Evolutionary conservation across 2,797 vertebrate species (phyloP).

Genomic region (Momotus momota): DNA sequence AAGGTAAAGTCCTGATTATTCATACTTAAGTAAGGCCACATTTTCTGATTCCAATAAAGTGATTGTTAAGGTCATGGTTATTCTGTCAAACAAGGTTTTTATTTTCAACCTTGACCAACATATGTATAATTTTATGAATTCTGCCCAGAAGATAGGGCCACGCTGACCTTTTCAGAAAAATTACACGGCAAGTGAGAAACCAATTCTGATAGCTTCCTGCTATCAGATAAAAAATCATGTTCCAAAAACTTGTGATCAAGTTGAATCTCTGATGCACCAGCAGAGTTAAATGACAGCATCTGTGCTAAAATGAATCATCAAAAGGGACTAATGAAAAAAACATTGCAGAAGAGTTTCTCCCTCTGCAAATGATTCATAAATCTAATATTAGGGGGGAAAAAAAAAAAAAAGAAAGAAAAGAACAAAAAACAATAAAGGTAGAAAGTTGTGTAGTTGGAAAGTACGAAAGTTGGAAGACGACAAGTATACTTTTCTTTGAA

Average conservation of each 20-base stretch:
- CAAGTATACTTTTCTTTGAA: background rate
- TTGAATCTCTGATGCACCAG: background rate
- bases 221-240: background rate
- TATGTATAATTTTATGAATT: background rate
- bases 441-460: background rate
- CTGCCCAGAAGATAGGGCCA: background rate
- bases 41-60: background rate
- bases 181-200: conserved; percentile 1
- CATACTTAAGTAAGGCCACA: background rate
- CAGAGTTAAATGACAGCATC: background rate
- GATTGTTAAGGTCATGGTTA: conserved; percentile 10
- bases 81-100: conserved; percentile 1
- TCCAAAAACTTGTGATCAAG: background rate
- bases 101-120: background rate
- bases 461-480: background rate
- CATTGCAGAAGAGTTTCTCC: background rate
- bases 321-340: background rate
- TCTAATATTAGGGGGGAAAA: background rate
- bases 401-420: background rate
- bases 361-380: background rate
- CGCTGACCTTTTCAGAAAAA: conserved; percentile 64
- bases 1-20: background rate
- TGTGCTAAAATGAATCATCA: conserved; percentile 19
- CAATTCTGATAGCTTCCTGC: background rate
- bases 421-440: background rate